Conservation (phyloP, 2,888 invertebrate species). For the Xestia ashworthii region DNA sequence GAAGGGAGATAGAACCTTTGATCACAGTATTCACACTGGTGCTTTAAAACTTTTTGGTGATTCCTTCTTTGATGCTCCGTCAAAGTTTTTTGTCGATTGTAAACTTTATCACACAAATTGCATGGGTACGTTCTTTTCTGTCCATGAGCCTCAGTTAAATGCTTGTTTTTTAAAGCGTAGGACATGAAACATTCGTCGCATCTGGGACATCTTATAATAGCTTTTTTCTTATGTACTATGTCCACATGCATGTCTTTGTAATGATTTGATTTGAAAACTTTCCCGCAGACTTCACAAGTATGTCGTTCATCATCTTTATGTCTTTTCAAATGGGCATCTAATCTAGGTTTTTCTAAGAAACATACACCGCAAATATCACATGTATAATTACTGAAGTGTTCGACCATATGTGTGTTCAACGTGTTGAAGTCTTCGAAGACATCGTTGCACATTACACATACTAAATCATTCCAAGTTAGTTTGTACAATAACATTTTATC, state of each 20-base stretch:
- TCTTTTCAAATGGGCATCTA: constrained; percentile 86
- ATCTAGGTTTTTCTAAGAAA: constrained; percentile 86
- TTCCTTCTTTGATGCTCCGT: constrained; percentile 86
- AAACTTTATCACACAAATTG: constrained; percentile 87
- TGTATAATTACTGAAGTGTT: constrained; percentile 85
- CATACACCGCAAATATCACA: constrained; percentile 87
- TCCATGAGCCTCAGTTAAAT: constrained; percentile 85
- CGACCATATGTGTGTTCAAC: constrained; percentile 85
- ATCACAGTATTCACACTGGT: constrained; percentile 90
- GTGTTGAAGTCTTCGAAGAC: constrained; percentile 87
- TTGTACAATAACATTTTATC: constrained; percentile 84
- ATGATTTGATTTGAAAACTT: constrained; percentile 86
- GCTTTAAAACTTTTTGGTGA: constrained; percentile 86
- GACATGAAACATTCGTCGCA: constrained; percentile 88
- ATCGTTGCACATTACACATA: constrained; percentile 85
- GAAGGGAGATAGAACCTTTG: constrained; percentile 88
- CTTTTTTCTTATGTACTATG: constrained; percentile 86
- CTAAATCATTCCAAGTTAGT: constrained; percentile 85
- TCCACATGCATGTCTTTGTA: constrained; percentile 88
- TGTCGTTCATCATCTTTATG: constrained; percentile 89
- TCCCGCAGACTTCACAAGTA: constrained; percentile 88
- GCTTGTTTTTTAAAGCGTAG: constrained; percentile 84
- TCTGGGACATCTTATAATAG: constrained; percentile 84
- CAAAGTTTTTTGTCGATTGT: constrained; percentile 85
- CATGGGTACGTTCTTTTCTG: constrained; percentile 86